Conservation (phyloP, 1,140 invertebrate genomes). For the Monochamus saltuarius region DNA sequence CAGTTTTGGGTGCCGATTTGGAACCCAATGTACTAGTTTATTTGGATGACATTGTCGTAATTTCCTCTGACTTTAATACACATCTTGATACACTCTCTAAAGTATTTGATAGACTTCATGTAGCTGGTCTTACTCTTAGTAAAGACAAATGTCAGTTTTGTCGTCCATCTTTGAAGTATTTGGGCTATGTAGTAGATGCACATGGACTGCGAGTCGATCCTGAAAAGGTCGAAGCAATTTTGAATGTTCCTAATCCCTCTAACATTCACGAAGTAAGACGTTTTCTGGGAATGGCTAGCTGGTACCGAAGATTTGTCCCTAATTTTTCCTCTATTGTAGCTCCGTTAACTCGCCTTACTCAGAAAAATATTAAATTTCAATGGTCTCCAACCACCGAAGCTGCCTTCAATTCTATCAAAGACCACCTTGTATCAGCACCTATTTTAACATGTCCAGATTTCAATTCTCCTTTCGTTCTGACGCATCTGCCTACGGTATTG, state of each 20-base stretch:
- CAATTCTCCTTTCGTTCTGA: slow-evolving; percentile 34
- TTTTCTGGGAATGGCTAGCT: too few species aligned
- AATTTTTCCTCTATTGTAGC: too few species aligned
- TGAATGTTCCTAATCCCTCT: too few species aligned
- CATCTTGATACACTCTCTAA: slow-evolving; percentile 3
- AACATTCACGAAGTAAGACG: too few species aligned
- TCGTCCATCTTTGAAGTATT: too few species aligned
- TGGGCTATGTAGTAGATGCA: too few species aligned
- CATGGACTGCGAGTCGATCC: too few species aligned
- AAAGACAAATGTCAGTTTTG: too few species aligned
- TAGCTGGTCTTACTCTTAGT: slow-evolving; percentile 17
- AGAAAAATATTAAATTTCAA: slow-evolving; percentile 7
- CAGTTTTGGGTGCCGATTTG: slow-evolving; percentile 10
- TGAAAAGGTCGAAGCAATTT: too few species aligned
- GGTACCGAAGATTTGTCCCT: too few species aligned
- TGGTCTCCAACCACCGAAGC: too few species aligned
- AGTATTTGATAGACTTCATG: slow-evolving; percentile 20
- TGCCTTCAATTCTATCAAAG: too few species aligned
- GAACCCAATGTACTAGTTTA: slow-evolving; percentile 34
- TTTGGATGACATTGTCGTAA: slow-evolving; percentile 48
- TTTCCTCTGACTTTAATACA: slow-evolving; percentile 26
- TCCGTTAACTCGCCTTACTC: slow-evolving; percentile 29
- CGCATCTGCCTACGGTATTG: slow-evolving; percentile 22
- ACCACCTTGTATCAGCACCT: slow-evolving; percentile 29
- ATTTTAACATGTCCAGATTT: slow-evolving; percentile 45